These are phyloP conservation scores for Ips nitidus DNA, from an alignment of 1,140 invertebrate species.

Conservation along the genomic window DNA sequence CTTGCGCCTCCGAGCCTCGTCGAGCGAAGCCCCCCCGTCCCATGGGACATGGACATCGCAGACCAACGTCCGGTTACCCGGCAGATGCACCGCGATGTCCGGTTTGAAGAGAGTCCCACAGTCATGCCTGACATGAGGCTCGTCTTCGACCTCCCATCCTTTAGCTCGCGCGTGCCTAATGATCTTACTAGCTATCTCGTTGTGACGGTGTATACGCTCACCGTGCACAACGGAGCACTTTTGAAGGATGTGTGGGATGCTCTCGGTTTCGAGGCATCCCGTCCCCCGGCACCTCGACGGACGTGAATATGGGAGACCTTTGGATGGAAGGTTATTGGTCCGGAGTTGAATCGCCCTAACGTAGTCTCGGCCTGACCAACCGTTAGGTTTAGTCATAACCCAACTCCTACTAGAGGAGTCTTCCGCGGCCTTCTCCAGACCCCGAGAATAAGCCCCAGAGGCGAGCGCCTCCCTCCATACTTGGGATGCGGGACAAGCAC, in stretches of 20 bases:
- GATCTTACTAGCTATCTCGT: conserved; percentile 20
- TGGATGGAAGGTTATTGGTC: background rate
- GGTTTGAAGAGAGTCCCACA: conserved; percentile 1
- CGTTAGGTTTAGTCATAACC: too few species aligned
- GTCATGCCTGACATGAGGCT: conserved; percentile 19
- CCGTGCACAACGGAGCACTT: conserved; percentile 28
- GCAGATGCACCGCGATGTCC: background rate
- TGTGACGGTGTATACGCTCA: conserved; percentile 31
- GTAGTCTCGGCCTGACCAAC: too few species aligned
- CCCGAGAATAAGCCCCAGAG: too few species aligned
- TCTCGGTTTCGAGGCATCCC: background rate
- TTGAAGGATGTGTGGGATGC: conserved; percentile 35
- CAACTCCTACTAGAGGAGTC: too few species aligned
- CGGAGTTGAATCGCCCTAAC: background rate
- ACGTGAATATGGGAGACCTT: background rate
- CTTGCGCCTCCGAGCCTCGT: background rate
- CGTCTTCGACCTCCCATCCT: conserved; percentile 1
- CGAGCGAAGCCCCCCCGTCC: background rate
- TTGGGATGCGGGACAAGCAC: too few species aligned
- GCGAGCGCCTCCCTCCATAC: too few species aligned
- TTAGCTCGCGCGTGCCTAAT: background rate
- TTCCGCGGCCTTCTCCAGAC: too few species aligned
- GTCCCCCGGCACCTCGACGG: background rate
- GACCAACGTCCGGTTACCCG: background rate
- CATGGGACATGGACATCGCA: background rate